Base-by-base conservation (phyloP, 2,113 vertebrate genomes). In the Ictalurus furcatus region DNA sequence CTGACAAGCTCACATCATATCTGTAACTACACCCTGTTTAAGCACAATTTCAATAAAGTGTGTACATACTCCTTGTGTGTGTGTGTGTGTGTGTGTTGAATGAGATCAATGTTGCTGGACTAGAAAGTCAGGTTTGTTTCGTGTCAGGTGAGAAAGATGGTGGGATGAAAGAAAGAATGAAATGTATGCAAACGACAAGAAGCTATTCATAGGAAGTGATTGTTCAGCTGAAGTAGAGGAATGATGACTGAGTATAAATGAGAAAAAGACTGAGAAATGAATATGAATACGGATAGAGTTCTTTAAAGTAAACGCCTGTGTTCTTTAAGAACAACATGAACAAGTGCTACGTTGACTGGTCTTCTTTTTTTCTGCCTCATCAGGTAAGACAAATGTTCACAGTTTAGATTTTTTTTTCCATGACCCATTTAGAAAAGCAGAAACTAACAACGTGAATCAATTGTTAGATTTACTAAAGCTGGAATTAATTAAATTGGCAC, bases 1-100 rank as follows among this genome's bases (percentile, higher is more conserved):
- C 95, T 4, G 16, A 44, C 48, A 89, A 90, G n/a, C 37, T 84
- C 40, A 30, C 90, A 69, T 88, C 94, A 71, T 95, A 94, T 89
- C 89, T 96, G 71, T 96, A 91, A 95, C 19, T 1, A 11, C 58
- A 30, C 19, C 9, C 1, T 25, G 8, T 37, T 58, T 12, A 23
- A 2, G 1, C 23, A 21, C 3, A 37, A 34, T 61, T 54, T 80
- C 2, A 44, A 84, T 84, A 84, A 44, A 82, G 56, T 82, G 56
- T 23, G 6, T 37, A 40, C 21, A 21, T 61, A 6, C 59, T 21
- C 59, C 5, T 23, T 7, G 5, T 61, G 21, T 19, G 17, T 59
- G 58, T 59, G 58, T 61, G 40, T 40, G 48, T 59, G 63, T 74
- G 71, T 74, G 71, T 74, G 34, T 74, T 19, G 1, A 37, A 23